Percentiles rank a stretch among this genome's conserved stretches.
Evolutionary conservation across 1,140 invertebrate genomes (phyloP).

Genomic region (Zophobas morio): DNA sequence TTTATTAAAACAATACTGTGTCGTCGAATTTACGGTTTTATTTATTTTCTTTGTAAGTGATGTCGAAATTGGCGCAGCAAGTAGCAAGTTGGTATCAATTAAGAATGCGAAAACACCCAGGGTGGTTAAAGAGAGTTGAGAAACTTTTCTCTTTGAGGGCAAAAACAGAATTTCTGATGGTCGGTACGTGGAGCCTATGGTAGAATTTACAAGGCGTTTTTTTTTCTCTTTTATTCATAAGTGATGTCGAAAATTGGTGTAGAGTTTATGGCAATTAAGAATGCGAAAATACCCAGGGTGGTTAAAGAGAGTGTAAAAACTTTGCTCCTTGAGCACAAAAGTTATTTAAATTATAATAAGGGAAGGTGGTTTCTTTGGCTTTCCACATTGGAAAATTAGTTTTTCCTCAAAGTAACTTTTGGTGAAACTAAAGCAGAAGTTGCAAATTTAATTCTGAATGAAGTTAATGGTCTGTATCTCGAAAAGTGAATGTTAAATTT

Average conservation of each 20-base stretch:
- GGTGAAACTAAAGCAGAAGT: constrained; percentile 23
- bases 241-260: constrained; percentile 1
- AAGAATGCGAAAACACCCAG: too few species aligned
- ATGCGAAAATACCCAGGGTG: background rate
- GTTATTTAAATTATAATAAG: constrained; percentile 36
- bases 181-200: too few species aligned
- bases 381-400: constrained; percentile 26
- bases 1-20: too few species aligned
- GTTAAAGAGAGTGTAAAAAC: background rate
- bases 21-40: too few species aligned
- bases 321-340: constrained; percentile 4
- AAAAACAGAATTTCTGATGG: too few species aligned
- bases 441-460: constrained; percentile 31
- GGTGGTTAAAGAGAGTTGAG: too few species aligned
- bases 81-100: too few species aligned
- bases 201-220: too few species aligned
- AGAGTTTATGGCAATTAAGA: constrained; percentile 5
- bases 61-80: too few species aligned
- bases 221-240: constrained; percentile 1
- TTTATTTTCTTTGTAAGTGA: too few species aligned
- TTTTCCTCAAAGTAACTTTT: constrained; percentile 37
- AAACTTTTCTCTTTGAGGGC: too few species aligned
- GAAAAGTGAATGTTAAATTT: constrained; percentile 25
- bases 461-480: constrained; percentile 15
- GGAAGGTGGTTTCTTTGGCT: constrained; percentile 11